phyloP scores from a whole-genome alignment of 2,888 invertebrate species.

The Dasysyrphus albostriatus region DNA sequence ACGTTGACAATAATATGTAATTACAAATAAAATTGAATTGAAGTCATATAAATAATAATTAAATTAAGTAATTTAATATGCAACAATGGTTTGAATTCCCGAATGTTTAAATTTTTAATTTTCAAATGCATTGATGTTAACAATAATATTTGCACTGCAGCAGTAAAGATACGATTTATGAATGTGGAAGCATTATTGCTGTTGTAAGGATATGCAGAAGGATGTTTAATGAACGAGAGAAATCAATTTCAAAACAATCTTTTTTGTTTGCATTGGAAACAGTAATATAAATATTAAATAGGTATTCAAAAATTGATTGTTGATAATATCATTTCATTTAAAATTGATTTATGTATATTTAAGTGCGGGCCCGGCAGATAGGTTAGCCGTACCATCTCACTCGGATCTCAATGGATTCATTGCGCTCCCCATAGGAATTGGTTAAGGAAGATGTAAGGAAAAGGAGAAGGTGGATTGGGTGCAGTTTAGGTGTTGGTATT shows the following conservation, averaged over 20 bases:
- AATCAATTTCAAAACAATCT: background rate
- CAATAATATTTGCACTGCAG: background rate
- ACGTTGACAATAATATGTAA: background rate
- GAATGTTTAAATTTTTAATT: background rate
- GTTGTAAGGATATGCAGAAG: too few relatives aligned
- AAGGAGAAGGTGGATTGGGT: too few relatives aligned
- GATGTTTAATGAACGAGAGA: background rate
- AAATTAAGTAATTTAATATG: background rate
- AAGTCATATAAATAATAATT: constrained; percentile 2
- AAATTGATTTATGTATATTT: background rate
- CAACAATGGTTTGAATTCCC: background rate
- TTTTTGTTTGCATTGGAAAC: background rate
- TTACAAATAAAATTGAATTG: background rate
- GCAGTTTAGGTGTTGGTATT: too few relatives aligned
- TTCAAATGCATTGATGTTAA: background rate
- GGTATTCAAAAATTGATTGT: background rate
- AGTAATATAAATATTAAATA: background rate
- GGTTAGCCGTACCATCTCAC: too few relatives aligned
- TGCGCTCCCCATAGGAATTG: too few relatives aligned
- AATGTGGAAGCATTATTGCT: background rate
- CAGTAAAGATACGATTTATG: background rate
- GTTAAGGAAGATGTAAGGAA: too few relatives aligned
- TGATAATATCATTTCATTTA: background rate
- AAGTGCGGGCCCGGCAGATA: too few relatives aligned
- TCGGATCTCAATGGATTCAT: too few relatives aligned